A percentile compares a stretch with the other conserved stretches of the same genome.
Conservation (phyloP, 2,113 vertebrate genomes). For the Phaethon lepturus region DNA sequence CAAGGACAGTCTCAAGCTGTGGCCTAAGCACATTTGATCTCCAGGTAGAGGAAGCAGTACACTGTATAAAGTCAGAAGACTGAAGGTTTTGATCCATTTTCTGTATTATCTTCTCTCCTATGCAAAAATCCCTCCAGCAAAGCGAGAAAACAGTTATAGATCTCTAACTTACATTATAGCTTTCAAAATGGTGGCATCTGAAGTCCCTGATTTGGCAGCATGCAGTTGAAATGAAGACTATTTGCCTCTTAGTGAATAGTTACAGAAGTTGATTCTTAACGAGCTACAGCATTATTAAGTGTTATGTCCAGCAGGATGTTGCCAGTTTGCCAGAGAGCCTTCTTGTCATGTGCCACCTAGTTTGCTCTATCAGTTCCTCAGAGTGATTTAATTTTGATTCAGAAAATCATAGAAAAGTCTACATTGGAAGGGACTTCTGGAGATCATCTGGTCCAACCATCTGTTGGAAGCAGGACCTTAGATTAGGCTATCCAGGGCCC, state of each 20-base stretch:
- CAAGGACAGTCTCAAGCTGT: not conserved
- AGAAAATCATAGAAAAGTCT: constrained; percentile 7
- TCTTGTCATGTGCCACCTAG: not conserved
- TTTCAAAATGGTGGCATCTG: not conserved
- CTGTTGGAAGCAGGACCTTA: not conserved
- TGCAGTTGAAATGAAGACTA: not conserved
- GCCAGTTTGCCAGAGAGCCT: not conserved
- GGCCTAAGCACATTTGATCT: not conserved
- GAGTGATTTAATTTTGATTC: not conserved
- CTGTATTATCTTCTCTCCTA: not conserved
- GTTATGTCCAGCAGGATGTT: not conserved
- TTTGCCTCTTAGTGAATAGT: not conserved
- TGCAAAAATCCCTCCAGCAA: not conserved
- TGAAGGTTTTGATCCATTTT: not conserved
- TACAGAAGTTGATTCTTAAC: not conserved
- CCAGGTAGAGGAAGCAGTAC: not conserved
- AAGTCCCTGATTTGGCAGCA: not conserved
- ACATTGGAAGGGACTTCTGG: not conserved
- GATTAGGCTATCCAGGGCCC: not conserved
- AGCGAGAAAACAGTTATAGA: not conserved
- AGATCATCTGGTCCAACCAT: not conserved
- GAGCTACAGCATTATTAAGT: not conserved
- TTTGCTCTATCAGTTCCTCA: not conserved
- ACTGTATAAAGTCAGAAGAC: not conserved
- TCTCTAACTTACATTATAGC: not conserved